These are phyloP conservation scores for Eulithis testata DNA, from an alignment of 2,888 invertebrate species.

Conservation along the genomic window DNA sequence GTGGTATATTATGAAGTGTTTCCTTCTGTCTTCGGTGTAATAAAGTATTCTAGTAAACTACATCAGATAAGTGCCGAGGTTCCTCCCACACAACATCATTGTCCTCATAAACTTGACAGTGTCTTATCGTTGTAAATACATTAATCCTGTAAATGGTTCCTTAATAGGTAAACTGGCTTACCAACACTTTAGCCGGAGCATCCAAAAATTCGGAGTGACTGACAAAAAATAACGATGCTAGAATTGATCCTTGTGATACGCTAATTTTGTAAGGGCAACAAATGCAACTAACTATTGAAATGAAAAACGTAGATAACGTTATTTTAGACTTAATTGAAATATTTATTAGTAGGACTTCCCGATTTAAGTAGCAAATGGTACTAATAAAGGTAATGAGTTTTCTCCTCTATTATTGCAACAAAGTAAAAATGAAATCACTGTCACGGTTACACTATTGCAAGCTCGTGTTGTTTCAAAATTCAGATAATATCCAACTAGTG, in stretches of 20 bases:
- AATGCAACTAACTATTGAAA: no score
- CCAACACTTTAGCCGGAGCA: slow-evolving; percentile 1
- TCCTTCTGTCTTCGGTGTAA: slow-evolving; percentile 32
- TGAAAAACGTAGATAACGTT: no score
- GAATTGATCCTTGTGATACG: slow-evolving; percentile 9
- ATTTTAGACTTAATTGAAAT: neutral
- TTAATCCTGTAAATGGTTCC: slow-evolving; percentile 60
- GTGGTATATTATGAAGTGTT: slow-evolving; percentile 31
- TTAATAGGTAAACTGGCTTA: slow-evolving; percentile 45
- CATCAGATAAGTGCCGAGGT: slow-evolving; percentile 48
- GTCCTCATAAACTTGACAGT: slow-evolving; percentile 74
- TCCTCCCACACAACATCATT: slow-evolving; percentile 58
- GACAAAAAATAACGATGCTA: slow-evolving; percentile 2
- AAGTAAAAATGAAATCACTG: slow-evolving; percentile 46
- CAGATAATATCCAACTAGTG: slow-evolving; percentile 16
- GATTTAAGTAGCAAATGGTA: no score
- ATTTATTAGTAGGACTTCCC: neutral
- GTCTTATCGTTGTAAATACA: slow-evolving; percentile 54
- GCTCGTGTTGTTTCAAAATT: slow-evolving; percentile 33
- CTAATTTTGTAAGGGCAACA: no score
- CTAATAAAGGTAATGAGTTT: neutral
- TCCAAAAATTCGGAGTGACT: slow-evolving; percentile 2
- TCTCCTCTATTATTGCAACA: slow-evolving; percentile 4
- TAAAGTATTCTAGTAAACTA: slow-evolving; percentile 36
- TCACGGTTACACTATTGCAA: slow-evolving; percentile 48